Conservation (phyloP, 1,140 invertebrate species). For the Drosophila paulistorum region DNA sequence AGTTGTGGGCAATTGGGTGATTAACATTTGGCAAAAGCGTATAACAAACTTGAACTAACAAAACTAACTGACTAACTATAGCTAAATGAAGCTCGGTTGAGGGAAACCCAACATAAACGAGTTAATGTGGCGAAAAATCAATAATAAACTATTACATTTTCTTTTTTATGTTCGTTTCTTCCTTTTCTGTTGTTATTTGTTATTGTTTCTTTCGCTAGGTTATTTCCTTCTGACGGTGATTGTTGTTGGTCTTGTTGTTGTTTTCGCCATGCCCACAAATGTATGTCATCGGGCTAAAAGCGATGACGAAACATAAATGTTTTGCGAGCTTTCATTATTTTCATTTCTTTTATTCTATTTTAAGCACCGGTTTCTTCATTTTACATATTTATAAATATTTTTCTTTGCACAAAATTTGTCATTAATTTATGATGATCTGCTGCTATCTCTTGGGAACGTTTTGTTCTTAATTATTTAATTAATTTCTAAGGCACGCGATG, state of each 20-base stretch:
- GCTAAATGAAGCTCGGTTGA: not conserved
- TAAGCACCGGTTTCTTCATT: slow-evolving; percentile 44
- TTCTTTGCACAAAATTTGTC: slow-evolving; percentile 32
- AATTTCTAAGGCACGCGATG: slow-evolving; percentile 69
- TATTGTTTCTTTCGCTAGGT: slow-evolving; percentile 19
- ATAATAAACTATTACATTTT: slow-evolving; percentile 67
- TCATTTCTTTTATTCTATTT: slow-evolving; percentile 42
- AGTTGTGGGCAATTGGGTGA: slow-evolving; percentile 9
- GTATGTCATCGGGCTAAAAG: slow-evolving; percentile 54
- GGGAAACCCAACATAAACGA: slow-evolving; percentile 13
- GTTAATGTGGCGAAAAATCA: slow-evolving; percentile 53
- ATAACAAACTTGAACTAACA: not conserved
- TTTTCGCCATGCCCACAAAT: slow-evolving; percentile 42
- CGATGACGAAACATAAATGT: slow-evolving; percentile 66
- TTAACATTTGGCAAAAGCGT: slow-evolving; percentile 38
- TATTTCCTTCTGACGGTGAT: slow-evolving; percentile 1
- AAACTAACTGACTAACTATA: not conserved
- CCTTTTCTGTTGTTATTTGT: slow-evolving; percentile 46
- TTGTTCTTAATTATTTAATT: slow-evolving; percentile 71
- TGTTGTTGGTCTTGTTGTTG: slow-evolving; percentile 19
- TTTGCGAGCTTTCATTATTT: not conserved
- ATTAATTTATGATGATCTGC: slow-evolving; percentile 66
- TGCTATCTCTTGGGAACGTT: slow-evolving; percentile 11
- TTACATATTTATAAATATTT: not conserved
- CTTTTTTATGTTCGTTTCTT: slow-evolving; percentile 42